A percentile compares a stretch with the other conserved stretches of the same genome.
phyloP scores from a whole-genome alignment of 2,113 vertebrate genomes.

The Epinephelus lanceolatus region DNA sequence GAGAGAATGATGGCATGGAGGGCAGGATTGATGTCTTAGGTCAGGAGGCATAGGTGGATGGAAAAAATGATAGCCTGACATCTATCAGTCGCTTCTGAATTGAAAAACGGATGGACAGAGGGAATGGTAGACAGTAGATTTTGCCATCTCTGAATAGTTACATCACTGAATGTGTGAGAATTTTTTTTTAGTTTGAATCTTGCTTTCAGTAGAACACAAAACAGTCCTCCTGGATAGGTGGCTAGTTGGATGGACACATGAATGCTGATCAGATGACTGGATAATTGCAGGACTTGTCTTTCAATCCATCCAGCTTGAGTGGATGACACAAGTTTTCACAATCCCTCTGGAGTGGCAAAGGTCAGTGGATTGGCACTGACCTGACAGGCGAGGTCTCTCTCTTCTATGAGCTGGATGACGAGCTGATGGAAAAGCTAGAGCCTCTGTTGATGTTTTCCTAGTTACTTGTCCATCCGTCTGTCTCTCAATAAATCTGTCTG shows the following conservation, averaged over 20 bases:
- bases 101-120: not conserved
- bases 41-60: conserved; percentile 26
- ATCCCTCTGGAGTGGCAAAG: conserved; percentile 10
- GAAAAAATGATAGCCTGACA: conserved; percentile 57
- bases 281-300: conserved; percentile 29
- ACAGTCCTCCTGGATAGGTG: not conserved
- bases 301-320: conserved; percentile 34
- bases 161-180: not conserved
- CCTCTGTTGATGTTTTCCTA: conserved; percentile 31
- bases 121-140: not conserved
- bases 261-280: conserved; percentile 8
- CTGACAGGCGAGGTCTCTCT: conserved; percentile 14
- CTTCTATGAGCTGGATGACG: conserved; percentile 8
- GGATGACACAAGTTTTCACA: conserved; percentile 37
- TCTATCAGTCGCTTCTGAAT: conserved; percentile 33
- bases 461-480: conserved; percentile 10
- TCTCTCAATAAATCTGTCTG: conserved; percentile 20
- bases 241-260: not conserved
- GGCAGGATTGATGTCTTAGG: conserved; percentile 21
- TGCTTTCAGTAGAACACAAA: not conserved
- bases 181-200: not conserved
- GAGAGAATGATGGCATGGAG: conserved; percentile 33
- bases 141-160: conserved; percentile 28
- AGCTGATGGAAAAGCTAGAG: conserved; percentile 39
- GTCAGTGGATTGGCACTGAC: conserved; percentile 22